Conservation (phyloP, 2,113 vertebrate genomes). For the Neotoma lepida region DNA sequence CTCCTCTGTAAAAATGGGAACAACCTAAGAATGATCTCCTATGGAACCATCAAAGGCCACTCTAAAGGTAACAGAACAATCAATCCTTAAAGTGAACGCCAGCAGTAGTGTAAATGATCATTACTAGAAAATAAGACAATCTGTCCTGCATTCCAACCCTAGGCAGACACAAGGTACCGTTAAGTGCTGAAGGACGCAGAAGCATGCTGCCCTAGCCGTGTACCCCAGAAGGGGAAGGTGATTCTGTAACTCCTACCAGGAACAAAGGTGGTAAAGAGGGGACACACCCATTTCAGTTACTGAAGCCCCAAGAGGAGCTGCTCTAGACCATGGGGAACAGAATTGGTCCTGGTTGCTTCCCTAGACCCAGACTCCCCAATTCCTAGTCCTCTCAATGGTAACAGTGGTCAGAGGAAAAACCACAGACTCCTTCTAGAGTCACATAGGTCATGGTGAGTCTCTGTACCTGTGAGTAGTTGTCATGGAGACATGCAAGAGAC, state of each 20-base stretch:
- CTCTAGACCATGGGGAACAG: not conserved
- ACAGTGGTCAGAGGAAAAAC: not conserved
- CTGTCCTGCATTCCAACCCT: not conserved
- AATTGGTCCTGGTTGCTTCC: not conserved
- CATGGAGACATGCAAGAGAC: not conserved
- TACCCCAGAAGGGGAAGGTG: not conserved
- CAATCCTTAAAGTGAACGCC: not conserved
- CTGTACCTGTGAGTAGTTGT: not conserved
- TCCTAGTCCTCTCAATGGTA: not conserved
- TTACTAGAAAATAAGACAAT: not conserved
- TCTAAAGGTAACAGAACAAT: not conserved
- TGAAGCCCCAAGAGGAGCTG: not conserved
- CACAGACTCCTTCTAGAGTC: not conserved
- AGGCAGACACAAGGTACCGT: not conserved
- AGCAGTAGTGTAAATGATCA: not conserved
- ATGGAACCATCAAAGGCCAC: not conserved
- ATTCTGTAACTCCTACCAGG: not conserved
- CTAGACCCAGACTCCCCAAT: not conserved
- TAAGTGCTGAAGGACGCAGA: not conserved
- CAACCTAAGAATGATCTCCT: not conserved
- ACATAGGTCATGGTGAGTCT: not conserved
- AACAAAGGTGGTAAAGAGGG: not conserved
- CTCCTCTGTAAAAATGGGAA: constrained; percentile 14
- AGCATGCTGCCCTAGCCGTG: not conserved
- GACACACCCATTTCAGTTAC: constrained; percentile 45